Percentiles rank a stretch among this genome's conserved stretches.
Evolutionary conservation across 2,888 invertebrate genomes (phyloP).

Genomic region (Cheilosia pagana): DNA sequence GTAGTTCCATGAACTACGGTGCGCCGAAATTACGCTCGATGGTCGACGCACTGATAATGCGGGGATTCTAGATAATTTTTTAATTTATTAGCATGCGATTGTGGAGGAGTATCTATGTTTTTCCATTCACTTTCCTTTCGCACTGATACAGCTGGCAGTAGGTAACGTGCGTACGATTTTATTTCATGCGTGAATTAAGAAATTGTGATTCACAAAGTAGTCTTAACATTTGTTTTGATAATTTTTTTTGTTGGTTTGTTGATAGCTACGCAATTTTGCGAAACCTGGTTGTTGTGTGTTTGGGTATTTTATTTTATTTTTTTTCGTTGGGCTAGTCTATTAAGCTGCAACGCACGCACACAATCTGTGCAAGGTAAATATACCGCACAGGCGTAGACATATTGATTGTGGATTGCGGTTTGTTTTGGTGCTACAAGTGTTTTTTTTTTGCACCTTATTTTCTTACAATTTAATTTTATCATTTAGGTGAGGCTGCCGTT

Average conservation of each 20-base stretch:
- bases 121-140: background rate
- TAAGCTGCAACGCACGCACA: background rate
- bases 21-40: constrained; percentile 32
- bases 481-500: no score
- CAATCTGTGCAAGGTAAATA: background rate
- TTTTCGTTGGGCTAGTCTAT: constrained; percentile 35
- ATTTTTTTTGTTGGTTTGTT: background rate
- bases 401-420: background rate
- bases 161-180: background rate
- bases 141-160: background rate
- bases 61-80: constrained; percentile 30
- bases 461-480: no score
- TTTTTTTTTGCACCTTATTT: background rate
- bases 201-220: constrained; percentile 19
- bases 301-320: constrained; percentile 12
- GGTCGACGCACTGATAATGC: constrained; percentile 45
- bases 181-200: constrained; percentile 1
- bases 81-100: background rate
- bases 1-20: constrained; percentile 40
- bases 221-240: constrained; percentile 40
- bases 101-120: constrained; percentile 4
- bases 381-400: background rate
- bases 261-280: constrained; percentile 13
- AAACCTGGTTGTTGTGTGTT: constrained; percentile 24
- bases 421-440: background rate